Evolutionary conservation across 2,797 vertebrate genomes (phyloP), one percentile per base, ranked within the genome.

Genomic region (Liasis olivaceus): DNA sequence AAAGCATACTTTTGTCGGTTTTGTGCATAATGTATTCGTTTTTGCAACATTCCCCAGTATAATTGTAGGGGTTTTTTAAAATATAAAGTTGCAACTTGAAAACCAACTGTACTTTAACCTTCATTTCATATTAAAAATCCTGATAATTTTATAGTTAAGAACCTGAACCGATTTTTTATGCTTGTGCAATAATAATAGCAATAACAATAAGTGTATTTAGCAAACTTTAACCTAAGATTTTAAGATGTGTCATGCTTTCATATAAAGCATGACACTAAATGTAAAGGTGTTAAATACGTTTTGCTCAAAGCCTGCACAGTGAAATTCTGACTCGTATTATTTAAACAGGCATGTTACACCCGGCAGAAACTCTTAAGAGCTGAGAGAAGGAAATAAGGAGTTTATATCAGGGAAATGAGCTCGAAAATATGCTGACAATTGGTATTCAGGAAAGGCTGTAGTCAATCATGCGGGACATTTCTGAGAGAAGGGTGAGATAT

Each of bases 1-100:
- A 88, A 96, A 89, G 54, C 0, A 85, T 92, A 72, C 92, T 12
- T 92, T 84, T 93, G 28, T 85, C 91, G 36, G 28, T 87, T 66
- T 95, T 94, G 92, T 58, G 8, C 64, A 87, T 22, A 60, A 88
- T 90, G 51, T 54, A 87, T 54, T 94, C 92, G 93, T 93, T 94
- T 95, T 59, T 92, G 31, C 64, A 81, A 1, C 84, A 59, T 90
- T 96, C 84, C 59, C 51, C 85, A 15, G 59, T 81, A 60, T 89
- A 93, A 64, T 89, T 90, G 51, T 22, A 89, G 72, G 89, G 81
- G 89, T 93, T 94, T 63, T 11, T 24, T 11, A 5, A 51, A 93
- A 92, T 89, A 62, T 1, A 89, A 89, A 62, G 5, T 81, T 95
- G 84, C 72, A 93, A 20, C 12, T 0, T 81, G 88, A 90, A 94